These are phyloP conservation scores for Gavialis gangeticus DNA, from an alignment of 2,113 vertebrate genomes.

Conservation along the genomic window DNA sequence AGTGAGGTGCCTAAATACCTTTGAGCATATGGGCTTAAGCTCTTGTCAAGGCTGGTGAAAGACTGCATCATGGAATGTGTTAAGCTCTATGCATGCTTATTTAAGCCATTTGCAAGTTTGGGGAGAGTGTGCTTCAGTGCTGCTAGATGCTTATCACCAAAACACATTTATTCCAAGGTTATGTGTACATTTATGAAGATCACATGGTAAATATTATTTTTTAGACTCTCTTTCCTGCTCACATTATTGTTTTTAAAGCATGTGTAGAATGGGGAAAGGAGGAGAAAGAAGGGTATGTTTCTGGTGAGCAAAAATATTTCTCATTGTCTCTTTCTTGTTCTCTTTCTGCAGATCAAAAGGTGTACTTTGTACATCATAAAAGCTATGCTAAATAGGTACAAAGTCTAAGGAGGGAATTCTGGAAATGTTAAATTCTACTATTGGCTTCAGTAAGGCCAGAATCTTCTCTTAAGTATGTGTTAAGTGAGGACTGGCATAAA, in stretches of 20 bases:
- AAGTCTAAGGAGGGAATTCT: neutral
- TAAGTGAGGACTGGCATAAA: neutral
- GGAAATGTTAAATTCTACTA: neutral
- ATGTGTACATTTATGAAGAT: rapidly evolving
- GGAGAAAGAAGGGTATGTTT: neutral
- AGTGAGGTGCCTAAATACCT: neutral
- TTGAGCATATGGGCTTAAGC: neutral
- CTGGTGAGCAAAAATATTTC: neutral
- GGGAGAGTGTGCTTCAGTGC: neutral
- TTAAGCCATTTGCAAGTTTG: neutral
- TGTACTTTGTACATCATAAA: neutral
- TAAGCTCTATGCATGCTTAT: neutral
- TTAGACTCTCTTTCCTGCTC: neutral
- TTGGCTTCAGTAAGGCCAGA: neutral
- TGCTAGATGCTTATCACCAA: neutral
- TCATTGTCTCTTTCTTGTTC: neutral
- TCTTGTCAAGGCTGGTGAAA: neutral
- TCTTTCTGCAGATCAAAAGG: constrained; percentile 5
- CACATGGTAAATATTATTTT: neutral
- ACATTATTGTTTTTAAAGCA: neutral
- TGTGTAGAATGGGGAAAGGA: neutral
- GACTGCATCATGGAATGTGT: neutral
- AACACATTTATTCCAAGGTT: neutral
- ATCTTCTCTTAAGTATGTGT: neutral
- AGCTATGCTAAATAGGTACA: neutral